Conservation (phyloP, 1,140 invertebrate genomes). For the Zophobas atratus region DNA sequence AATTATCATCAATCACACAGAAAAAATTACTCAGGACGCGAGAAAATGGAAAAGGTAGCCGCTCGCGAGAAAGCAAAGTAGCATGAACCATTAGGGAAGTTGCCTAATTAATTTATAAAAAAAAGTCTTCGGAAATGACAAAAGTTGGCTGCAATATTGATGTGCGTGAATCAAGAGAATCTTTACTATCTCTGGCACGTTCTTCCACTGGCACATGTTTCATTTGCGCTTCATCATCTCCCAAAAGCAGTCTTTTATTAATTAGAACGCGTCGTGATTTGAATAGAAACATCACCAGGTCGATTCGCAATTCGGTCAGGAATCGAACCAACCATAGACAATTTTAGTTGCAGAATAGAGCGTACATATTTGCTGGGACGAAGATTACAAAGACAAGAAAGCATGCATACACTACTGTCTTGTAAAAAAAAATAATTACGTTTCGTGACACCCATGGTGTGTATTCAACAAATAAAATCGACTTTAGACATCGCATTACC, state of each 20-base stretch:
- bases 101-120: slow-evolving; percentile 34
- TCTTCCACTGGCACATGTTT: neutral
- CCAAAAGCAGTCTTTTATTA: slow-evolving; percentile 13
- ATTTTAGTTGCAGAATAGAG: too few relatives aligned
- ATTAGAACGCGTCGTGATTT: slow-evolving; percentile 1
- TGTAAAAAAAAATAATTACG: too few relatives aligned
- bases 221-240: slow-evolving; percentile 9
- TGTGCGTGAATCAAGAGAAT: neutral
- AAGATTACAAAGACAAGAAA: too few relatives aligned
- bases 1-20: slow-evolving; percentile 33
- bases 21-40: slow-evolving; percentile 18
- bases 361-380: too few relatives aligned
- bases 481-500: neutral
- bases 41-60: slow-evolving; percentile 26
- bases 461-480: too few relatives aligned
- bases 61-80: slow-evolving; percentile 19
- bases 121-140: neutral
- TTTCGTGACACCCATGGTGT: too few relatives aligned
- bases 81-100: slow-evolving; percentile 20
- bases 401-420: too few relatives aligned
- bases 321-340: too few relatives aligned
- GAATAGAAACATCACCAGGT: neutral
- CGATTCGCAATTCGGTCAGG: too few relatives aligned
- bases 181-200: neutral
- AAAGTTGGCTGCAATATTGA: neutral